phyloP scores from a whole-genome alignment of 2,113 vertebrate species.

The Pongo pygmaeus region DNA sequence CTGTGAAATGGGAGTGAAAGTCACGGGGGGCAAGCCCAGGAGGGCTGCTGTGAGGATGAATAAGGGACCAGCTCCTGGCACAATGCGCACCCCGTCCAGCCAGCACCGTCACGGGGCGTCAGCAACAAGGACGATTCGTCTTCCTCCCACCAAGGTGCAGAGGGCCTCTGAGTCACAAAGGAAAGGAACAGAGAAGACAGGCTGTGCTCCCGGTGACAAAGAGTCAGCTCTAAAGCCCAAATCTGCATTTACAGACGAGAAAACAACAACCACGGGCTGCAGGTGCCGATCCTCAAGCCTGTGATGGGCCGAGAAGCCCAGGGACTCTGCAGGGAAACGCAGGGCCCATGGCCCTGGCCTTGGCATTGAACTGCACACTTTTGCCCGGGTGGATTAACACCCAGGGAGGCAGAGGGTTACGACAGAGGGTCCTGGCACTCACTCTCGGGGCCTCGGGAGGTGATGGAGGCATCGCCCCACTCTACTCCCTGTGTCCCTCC shows the following conservation, averaged over 20 bases:
- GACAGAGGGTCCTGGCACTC: background rate
- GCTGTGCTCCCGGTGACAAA: background rate
- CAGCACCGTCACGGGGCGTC: background rate
- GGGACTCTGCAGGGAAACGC: background rate
- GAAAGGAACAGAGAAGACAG: background rate
- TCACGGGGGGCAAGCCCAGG: accelerated
- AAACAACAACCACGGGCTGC: background rate
- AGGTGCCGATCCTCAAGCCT: background rate
- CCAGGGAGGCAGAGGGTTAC: background rate
- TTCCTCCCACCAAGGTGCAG: background rate
- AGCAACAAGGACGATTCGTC: background rate
- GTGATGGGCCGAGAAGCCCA: background rate
- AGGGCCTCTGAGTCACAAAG: background rate
- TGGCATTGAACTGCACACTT: accelerated
- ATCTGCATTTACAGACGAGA: background rate
- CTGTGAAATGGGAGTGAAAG: background rate
- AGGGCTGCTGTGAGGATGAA: background rate
- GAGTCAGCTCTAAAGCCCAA: background rate
- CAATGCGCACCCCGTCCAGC: accelerated
- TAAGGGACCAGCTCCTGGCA: background rate
- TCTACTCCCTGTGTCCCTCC: no score
- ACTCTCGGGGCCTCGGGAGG: background rate
- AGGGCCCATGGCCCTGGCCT: no score
- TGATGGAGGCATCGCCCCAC: no score
- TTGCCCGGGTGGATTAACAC: accelerated